Evolutionary conservation across 1,140 invertebrate genomes (phyloP), one percentile per base, ranked within the genome.

Genomic region (Cyphomyrmex costatus): DNA sequence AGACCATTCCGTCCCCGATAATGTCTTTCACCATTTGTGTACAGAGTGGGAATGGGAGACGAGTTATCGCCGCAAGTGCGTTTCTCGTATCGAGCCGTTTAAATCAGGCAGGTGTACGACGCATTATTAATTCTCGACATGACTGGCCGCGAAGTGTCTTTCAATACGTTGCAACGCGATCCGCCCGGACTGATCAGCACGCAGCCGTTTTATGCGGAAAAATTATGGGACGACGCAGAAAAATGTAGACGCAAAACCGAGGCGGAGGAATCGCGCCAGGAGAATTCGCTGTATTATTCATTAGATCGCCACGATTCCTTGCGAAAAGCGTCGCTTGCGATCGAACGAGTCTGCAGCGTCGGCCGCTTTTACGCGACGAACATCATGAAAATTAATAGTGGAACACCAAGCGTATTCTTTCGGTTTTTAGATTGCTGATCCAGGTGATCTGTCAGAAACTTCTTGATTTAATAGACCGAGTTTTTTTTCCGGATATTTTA

Each of bases 21-120:
- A 19, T 68, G 33, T 68, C 53, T 68, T 30, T 46, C 66, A 19
- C 14, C n/a, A 65, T 79, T 74, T 46, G 6, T 12, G 46, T n/a
- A 5, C 19, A 46, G 27, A 30, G 36, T 6, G 30, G 33, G 10
- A 70, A 27, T 12, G 24, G 19, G 6, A 56, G 60, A 56, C 14
- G 53, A 49, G 74, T 86, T 89, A 88, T 86, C 58, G 82, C 88
- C 21, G 58, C 60, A 53, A 79, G 88, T 86, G 30, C 60, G 66
- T 70, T 87, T 42, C 36, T 42, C 56, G 24, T 88, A 84, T 89
- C 84, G 87, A 73, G 68, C 56, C 68, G 60, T 60, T 88, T 89
- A 86, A 88, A 88, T 89, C 83, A 76, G 68, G 76, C 88, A 89
- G 88, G 88, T 89, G 88, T 61, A 70, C 85, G 76, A 51, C 61